These are phyloP conservation scores for Axea sp. DNA, from an alignment of 2,888 invertebrate genomes.

Conservation along the genomic window DNA sequence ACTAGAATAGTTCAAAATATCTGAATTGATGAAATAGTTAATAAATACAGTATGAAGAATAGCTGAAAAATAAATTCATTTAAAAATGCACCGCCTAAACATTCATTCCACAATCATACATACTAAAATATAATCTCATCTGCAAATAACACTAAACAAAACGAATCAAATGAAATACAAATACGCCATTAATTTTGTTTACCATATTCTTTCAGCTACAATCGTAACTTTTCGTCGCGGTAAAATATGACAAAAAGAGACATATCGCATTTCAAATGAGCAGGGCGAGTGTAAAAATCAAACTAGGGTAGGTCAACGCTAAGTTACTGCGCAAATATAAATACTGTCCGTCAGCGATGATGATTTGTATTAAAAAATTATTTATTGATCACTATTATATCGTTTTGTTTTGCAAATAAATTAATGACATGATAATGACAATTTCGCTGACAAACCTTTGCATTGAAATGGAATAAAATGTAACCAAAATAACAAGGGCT, in stretches of 20 bases:
- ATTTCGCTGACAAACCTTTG: constrained; percentile 18
- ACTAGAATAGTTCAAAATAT: constrained; percentile 19
- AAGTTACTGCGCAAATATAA: constrained; percentile 33
- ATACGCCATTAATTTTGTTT: constrained; percentile 1
- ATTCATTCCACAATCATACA: constrained; percentile 14
- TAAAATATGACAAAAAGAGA: constrained; percentile 7
- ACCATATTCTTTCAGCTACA: neutral
- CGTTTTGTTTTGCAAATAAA: constrained; percentile 13
- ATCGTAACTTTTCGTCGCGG: neutral
- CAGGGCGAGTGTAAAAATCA: neutral
- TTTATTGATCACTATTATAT: constrained; percentile 17
- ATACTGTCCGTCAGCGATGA: constrained; percentile 25
- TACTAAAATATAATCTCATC: constrained; percentile 26
- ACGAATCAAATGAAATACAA: constrained; percentile 16
- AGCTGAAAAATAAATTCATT: constrained; percentile 5
- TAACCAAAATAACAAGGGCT: constrained; percentile 18
- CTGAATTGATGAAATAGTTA: constrained; percentile 12
- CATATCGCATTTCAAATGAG: neutral
- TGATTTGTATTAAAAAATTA: constrained; percentile 25
- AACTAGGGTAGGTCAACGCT: constrained; percentile 3
- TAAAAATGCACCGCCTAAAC: constrained; percentile 3
- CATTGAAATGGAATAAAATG: neutral
- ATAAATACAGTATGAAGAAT: constrained; percentile 29
- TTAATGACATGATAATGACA: constrained; percentile 19
- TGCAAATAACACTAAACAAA: constrained; percentile 7